Evolutionary conservation across 2,113 vertebrate genomes (phyloP), one percentile per base, ranked within the genome.

Genomic region (Calyptommatus sinebrachiatus): DNA sequence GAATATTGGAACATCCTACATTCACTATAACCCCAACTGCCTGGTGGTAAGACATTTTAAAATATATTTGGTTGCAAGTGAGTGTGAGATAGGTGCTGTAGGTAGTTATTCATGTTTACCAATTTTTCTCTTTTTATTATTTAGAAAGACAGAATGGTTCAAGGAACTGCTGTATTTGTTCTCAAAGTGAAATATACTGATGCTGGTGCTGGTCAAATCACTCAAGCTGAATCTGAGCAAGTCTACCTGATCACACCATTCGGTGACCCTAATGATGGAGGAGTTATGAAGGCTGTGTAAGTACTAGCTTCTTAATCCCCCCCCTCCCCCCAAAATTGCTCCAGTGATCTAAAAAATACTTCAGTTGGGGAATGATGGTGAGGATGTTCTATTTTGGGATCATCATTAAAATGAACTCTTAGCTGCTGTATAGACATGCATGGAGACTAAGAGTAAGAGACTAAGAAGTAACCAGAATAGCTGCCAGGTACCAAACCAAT

Each of bases 231-330:
- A 1, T 95, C 94, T 0, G 85, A 92, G 81, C 95, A 97, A 87
- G 63, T 96, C 8, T 93, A 96, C 78, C 91, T 96, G 82, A 95
- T 96, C 81, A 93, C 95, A 28, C 94, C 93, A 1, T 85, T 97
- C 86, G 88, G 72, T 77, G 95, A 96, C 84, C 86, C 82, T 8
- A 88, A 93, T 0, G 95, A 95, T n/a, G 93, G 94, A 73, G 96
- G 94, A 45, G 80, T 95, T 77, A 95, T 86, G 71, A 92, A 94
- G 86, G 94, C 93, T 71, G 95, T 88, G 97, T 97, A 93, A 73
- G 91, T 68, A 65, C 62, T 18, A 70, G 21, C 20, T 66, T 61
- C 50, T 73, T 7, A 7, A 86, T 31, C 22, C 12, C 81, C 12
- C 81, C 7, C 71, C 7, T 57, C 29, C 29, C 20, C 53, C 35